These are phyloP conservation scores for Patella vulgata DNA, from an alignment of 1,140 invertebrate genomes.

Conservation along the genomic window DNA sequence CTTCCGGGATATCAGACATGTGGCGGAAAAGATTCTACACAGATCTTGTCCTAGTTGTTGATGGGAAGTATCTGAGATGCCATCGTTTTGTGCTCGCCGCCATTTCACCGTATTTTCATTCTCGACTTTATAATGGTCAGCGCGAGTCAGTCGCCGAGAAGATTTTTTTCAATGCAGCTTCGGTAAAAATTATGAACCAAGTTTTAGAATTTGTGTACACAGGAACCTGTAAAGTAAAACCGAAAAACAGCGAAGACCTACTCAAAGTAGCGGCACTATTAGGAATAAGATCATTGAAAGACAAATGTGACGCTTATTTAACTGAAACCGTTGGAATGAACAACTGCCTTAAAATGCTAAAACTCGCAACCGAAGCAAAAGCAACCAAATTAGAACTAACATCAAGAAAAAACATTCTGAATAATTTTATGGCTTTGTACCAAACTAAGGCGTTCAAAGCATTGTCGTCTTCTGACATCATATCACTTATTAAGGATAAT, in stretches of 20 bases:
- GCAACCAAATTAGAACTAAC: neutral
- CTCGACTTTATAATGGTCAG: conserved; percentile 44
- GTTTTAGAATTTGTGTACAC: conserved; percentile 45
- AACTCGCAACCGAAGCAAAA: conserved; percentile 74
- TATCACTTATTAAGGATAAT: conserved; percentile 6
- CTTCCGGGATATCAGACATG: conserved; percentile 7
- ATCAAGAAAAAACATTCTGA: conserved; percentile 8
- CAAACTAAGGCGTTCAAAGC: conserved; percentile 15
- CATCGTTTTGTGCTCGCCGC: conserved; percentile 44
- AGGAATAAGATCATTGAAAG: conserved; percentile 82
- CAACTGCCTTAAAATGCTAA: conserved; percentile 88
- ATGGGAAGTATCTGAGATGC: conserved; percentile 35
- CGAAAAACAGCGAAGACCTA: conserved; percentile 78
- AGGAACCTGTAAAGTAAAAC: conserved; percentile 30
- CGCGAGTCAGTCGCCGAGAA: conserved; percentile 28
- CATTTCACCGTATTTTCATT: conserved; percentile 46
- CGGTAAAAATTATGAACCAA: conserved; percentile 17
- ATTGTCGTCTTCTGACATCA: conserved; percentile 11
- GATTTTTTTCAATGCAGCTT: conserved; percentile 29
- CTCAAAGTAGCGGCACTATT: conserved; percentile 84
- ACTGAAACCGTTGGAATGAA: conserved; percentile 88
- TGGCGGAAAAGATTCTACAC: conserved; percentile 28
- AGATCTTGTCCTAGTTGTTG: conserved; percentile 39
- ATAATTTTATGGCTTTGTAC: conserved; percentile 15
- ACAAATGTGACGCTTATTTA: conserved; percentile 87